Evolutionary conservation across 2,888 invertebrate genomes (phyloP).

Genomic region (Catocala nupta): DNA sequence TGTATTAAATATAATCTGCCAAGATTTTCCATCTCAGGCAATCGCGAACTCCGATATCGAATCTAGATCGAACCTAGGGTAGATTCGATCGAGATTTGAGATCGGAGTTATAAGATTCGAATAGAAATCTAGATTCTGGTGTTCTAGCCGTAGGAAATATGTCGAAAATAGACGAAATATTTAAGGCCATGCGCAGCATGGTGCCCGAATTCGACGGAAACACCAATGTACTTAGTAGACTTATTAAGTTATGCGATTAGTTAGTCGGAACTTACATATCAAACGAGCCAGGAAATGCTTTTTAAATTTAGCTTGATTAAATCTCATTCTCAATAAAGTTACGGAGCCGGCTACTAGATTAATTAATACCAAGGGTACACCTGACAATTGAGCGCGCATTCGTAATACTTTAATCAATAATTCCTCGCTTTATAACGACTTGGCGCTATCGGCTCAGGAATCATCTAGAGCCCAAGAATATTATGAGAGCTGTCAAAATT

Average conservation of each 20-base stretch:
- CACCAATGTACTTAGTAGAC: conserved; percentile 12
- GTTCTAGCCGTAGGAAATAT: too few species aligned
- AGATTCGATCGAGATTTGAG: too few species aligned
- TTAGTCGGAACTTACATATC: conserved; percentile 4
- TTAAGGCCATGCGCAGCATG: too few species aligned
- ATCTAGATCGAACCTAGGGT: too few species aligned
- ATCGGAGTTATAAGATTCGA: too few species aligned
- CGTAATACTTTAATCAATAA: conserved; percentile 41
- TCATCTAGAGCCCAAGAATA: conserved; percentile 39
- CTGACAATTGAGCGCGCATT: conserved; percentile 43
- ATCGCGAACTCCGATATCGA: too few species aligned
- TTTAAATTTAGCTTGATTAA: conserved; percentile 25
- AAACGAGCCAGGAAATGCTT: background rate
- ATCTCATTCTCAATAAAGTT: conserved; percentile 40
- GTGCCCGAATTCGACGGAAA: conserved; percentile 16
- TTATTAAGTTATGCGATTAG: conserved; percentile 17
- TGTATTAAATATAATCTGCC: too few species aligned
- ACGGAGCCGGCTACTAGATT: conserved; percentile 40
- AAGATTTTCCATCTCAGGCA: too few species aligned
- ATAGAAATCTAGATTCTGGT: too few species aligned
- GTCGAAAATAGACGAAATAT: too few species aligned
- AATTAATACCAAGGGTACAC: conserved; percentile 49
- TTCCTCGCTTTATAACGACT: conserved; percentile 39
- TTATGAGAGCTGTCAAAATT: conserved; percentile 41
- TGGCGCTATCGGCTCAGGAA: conserved; percentile 35